phyloP scores from a whole-genome alignment of 1,140 invertebrate species.

The Acromyrmex charruanus region DNA sequence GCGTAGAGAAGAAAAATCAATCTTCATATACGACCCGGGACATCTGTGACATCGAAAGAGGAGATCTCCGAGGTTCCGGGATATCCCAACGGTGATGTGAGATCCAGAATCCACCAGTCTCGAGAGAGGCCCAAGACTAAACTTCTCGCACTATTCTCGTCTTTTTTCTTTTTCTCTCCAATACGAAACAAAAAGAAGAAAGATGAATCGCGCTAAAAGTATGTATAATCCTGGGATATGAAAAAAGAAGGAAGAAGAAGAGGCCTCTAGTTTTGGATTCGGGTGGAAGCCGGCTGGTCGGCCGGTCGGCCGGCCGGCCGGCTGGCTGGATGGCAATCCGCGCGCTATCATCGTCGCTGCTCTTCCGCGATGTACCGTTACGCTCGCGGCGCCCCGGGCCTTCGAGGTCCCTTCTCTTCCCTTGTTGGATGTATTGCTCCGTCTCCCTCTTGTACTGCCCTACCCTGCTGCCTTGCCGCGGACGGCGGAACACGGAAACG shows the following conservation, averaged over 20 bases:
- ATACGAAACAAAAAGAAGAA: no score
- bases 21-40: neutral
- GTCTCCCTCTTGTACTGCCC: slow-evolving; percentile 8
- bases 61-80: neutral
- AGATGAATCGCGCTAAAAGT: no score
- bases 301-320: slow-evolving; percentile 2
- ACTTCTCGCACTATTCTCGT: no score
- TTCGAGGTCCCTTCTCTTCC: slow-evolving; percentile 60
- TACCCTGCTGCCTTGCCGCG: slow-evolving; percentile 46
- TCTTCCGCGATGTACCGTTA: slow-evolving; percentile 74
- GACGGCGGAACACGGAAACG: slow-evolving; percentile 67
- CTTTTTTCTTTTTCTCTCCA: no score
- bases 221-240: no score
- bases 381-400: slow-evolving; percentile 68
- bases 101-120: neutral
- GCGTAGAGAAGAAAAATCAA: slow-evolving; percentile 19
- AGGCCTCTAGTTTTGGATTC: slow-evolving; percentile 56
- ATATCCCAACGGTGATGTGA: neutral
- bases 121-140: no score
- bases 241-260: no score
- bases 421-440: neutral
- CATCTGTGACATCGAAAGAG: no score
- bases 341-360: slow-evolving; percentile 49
- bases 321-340: slow-evolving; percentile 49
- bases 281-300: slow-evolving; percentile 21